These are phyloP conservation scores for Ictalurus furcatus DNA, from an alignment of 2,113 vertebrate species.

Conservation along the genomic window DNA sequence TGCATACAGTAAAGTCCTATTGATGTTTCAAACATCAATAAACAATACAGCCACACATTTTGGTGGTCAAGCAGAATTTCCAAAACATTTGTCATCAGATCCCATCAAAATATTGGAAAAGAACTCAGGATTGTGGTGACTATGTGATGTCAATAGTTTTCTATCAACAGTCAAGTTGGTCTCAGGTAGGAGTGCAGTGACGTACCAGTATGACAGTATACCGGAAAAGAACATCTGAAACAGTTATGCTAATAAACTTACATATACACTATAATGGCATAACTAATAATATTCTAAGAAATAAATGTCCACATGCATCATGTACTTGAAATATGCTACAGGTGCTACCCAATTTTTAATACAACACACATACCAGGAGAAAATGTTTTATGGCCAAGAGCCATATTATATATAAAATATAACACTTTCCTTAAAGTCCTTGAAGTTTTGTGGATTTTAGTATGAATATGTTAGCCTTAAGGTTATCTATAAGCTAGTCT, in stretches of 20 bases:
- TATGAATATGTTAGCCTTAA: no score
- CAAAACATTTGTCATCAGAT: neutral
- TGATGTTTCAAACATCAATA: neutral
- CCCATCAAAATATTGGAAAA: neutral
- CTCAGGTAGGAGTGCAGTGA: neutral
- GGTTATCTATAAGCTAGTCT: no score
- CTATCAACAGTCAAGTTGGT: neutral
- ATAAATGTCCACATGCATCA: neutral
- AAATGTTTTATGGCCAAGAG: neutral
- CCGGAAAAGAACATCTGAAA: neutral
- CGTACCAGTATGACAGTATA: neutral
- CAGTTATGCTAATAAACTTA: neutral
- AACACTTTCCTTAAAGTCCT: neutral
- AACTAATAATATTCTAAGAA: neutral
- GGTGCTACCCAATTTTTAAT: neutral
- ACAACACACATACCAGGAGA: neutral
- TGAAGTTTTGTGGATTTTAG: no score
- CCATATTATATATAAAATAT: neutral
- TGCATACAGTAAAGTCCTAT: constrained; percentile 58
- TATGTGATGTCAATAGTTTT: neutral
- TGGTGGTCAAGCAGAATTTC: neutral
- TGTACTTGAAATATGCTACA: neutral
- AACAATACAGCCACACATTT: neutral
- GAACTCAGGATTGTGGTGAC: neutral
- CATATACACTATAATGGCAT: no score